Base-by-base conservation (phyloP, 2,113 vertebrate genomes). In the Perccottus glenii region DNA sequence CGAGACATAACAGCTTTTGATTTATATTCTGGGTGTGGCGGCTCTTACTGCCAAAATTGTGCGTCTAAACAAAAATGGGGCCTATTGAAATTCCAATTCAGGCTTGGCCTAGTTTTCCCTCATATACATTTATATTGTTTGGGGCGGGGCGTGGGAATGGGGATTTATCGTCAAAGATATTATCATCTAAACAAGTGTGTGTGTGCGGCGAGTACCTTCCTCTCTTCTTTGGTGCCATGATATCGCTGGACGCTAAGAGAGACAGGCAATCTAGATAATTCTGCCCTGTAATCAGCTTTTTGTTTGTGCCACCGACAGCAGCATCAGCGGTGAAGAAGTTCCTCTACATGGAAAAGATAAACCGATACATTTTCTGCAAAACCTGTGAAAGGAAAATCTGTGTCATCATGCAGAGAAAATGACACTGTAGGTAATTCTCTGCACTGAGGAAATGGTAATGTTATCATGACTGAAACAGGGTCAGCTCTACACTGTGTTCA, bases 111-210 rank as follows among this genome's bases (percentile, higher is more conserved):
- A 85, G 82, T 90, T 92, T 90, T 69, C 42, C 82, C 89, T 92
- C 85, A 92, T 93, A 93, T 92, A 89, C 89, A 93, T 91, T 92
- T 93, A 92, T 92, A 93, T 91, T 89, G 91, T 90, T 84, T 90
- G 71, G 79, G 84, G 82, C 49, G 79, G 69, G 7, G 85, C 69
- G 72, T 77, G 60, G 64, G 62, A 65, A 78, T 11, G 62, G 74
- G 74, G 85, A 74, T 74, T 91, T 87, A 81, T 87, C 63, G 11
- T 45, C 7, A 67, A 43, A 84, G 90, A 91, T 90, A 85, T 84
- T 80, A 92, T 91, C 90, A 83, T 35, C 77, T 86, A 91, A 90
- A 87, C 84, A 87, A 88, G 86, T 75, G 68, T 72, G 61, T 72
- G 61, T 61, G 59, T 38, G n/a, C 73, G 69, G 74, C 53, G 38